phyloP scores from a whole-genome alignment of 2,113 vertebrate genomes.

The Eptesicus fuscus region DNA sequence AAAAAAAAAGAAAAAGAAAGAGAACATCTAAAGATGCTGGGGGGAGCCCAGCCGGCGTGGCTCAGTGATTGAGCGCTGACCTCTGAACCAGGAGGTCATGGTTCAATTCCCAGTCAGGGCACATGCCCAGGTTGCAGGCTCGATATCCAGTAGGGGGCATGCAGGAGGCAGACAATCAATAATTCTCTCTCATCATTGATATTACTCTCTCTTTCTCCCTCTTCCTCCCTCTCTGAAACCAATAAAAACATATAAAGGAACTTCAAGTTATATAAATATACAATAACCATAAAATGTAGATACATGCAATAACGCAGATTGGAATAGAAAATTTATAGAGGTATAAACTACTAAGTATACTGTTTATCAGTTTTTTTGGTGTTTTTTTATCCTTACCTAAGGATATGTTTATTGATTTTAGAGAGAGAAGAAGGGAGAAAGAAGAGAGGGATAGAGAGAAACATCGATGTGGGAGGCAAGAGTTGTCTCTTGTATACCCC shows the following conservation, averaged over 20 bases:
- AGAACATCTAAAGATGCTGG: not conserved
- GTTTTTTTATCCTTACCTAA: not conserved
- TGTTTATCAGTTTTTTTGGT: not conserved
- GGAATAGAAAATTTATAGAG: not conserved
- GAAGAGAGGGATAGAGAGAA: not conserved
- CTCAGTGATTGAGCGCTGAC: not conserved
- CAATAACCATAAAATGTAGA: not conserved
- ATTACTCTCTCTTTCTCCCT: not conserved
- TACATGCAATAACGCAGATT: not conserved
- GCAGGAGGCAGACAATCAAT: not conserved
- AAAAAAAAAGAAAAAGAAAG: not conserved
- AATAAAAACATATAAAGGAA: slow-evolving; percentile 4
- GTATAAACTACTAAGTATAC: not conserved
- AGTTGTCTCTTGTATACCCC: not conserved
- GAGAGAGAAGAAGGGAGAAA: not conserved
- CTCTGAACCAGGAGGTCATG: not conserved
- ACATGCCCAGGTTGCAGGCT: not conserved
- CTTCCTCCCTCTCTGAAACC: not conserved
- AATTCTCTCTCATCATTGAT: not conserved
- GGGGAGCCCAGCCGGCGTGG: no score
- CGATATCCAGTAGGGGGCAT: not conserved
- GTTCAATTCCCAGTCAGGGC: not conserved
- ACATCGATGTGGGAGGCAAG: not conserved
- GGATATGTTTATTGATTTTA: not conserved
- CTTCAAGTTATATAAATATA: not conserved